Percentiles rank a stretch among this genome's conserved stretches.
phyloP scores from a whole-genome alignment of 2,888 invertebrate species.

The Villa cingulata region DNA sequence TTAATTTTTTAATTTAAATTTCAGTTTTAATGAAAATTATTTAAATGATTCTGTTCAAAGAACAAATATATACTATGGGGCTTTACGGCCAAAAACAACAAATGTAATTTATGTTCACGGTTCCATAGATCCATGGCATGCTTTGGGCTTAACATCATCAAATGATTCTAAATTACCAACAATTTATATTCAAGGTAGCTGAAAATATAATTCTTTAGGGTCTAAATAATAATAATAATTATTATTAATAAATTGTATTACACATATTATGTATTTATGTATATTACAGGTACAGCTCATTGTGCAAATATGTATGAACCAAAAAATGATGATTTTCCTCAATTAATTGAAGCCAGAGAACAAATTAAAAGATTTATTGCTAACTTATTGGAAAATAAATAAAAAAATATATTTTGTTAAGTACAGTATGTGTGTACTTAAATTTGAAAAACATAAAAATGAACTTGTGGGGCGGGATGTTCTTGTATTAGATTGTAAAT shows the following conservation, averaged over 20 bases:
- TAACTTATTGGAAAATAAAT: not conserved
- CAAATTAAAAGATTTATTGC: slow-evolving; percentile 37
- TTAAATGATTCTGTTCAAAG: slow-evolving; percentile 47
- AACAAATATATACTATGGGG: slow-evolving; percentile 74
- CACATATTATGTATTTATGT: slow-evolving; percentile 20
- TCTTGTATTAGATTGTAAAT: no score
- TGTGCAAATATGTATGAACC: slow-evolving; percentile 88
- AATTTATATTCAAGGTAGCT: slow-evolving; percentile 57
- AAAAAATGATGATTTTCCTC: slow-evolving; percentile 48
- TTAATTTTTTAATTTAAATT: slow-evolving; percentile 6
- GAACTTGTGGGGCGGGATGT: no score
- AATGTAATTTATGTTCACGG: slow-evolving; percentile 80
- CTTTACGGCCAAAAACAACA: slow-evolving; percentile 49
- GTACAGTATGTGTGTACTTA: no score
- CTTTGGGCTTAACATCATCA: slow-evolving; percentile 54
- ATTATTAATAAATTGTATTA: no score
- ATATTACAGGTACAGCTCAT: slow-evolving; percentile 93
- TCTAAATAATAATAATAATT: not conserved
- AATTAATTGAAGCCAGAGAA: slow-evolving; percentile 53
- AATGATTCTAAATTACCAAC: slow-evolving; percentile 44
- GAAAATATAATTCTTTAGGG: slow-evolving; percentile 2
- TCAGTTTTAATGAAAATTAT: slow-evolving; percentile 46
- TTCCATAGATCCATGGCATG: slow-evolving; percentile 81
- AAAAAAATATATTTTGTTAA: no score
- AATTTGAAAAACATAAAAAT: no score